A percentile compares a stretch with the other conserved stretches of the same genome.
Evolutionary conservation across 92 coral and sea anemone species (phyloP).

Genomic region (Diadumene lineata): DNA sequence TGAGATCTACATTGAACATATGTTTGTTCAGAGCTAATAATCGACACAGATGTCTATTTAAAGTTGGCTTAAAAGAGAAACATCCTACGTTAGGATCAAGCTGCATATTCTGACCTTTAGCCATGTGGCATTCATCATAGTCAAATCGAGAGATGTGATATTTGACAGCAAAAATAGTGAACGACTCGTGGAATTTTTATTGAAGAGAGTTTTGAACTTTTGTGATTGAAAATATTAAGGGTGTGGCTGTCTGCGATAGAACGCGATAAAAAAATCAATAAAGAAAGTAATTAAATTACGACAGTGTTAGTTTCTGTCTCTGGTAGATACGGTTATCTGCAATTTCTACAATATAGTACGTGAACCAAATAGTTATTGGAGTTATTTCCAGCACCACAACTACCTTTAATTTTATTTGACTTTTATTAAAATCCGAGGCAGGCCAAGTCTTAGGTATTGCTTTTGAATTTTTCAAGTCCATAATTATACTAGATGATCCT

Average conservation of each 20-base stretch:
- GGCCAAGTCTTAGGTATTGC: not conserved
- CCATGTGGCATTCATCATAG: conserved; percentile 8
- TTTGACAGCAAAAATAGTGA: not conserved
- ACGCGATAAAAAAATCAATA: not conserved
- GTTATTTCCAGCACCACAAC: no score
- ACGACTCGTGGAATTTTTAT: not conserved
- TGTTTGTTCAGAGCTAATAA: conserved; percentile 23
- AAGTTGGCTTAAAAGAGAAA: conserved; percentile 32
- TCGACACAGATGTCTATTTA: conserved; percentile 36
- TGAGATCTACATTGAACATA: conserved; percentile 7
- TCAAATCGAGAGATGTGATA: not conserved
- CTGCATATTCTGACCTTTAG: conserved; percentile 32
- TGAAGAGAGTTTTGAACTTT: not conserved
- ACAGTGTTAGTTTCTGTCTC: not conserved
- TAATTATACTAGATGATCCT: conserved; percentile 5
- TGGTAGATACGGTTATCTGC: not conserved
- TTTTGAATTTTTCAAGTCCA: not conserved
- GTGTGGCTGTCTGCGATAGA: not conserved
- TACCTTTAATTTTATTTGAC: no score
- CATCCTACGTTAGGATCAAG: conserved; percentile 13
- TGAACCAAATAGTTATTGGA: no score
- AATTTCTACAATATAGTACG: no score
- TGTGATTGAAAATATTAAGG: not conserved
- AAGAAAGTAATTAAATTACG: not conserved
- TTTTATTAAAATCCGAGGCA: not conserved